Percentiles rank a stretch among this genome's conserved stretches.
Evolutionary conservation across 2,797 vertebrate species (phyloP).

Genomic region (Microcaecilia unicolor): DNA sequence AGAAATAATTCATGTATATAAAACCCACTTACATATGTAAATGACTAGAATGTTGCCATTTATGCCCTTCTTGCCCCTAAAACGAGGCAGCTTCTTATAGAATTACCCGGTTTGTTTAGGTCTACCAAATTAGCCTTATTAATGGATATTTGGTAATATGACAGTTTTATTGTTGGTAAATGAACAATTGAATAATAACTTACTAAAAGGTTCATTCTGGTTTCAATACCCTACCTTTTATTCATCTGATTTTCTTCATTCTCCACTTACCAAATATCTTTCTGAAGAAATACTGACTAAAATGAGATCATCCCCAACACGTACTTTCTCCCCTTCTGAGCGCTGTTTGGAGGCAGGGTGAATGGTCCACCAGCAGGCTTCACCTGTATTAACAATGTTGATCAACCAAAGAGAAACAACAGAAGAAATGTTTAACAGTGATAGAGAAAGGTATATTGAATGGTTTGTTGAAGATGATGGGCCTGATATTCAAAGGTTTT

Average conservation of each 20-base stretch:
- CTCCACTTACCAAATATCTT: constrained; percentile 80
- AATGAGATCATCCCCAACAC: constrained; percentile 92
- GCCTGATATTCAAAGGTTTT: too few relatives aligned
- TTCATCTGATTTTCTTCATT: background rate
- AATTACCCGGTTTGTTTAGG: too few relatives aligned
- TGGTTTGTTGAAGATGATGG: background rate
- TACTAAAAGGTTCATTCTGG: background rate
- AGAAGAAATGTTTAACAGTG: background rate
- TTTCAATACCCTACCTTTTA: background rate
- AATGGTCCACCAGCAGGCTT: constrained; percentile 96
- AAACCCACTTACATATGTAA: too few relatives aligned
- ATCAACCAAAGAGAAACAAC: background rate
- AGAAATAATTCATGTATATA: too few relatives aligned
- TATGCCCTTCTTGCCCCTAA: too few relatives aligned
- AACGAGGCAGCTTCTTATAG: too few relatives aligned
- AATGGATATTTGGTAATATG: too few relatives aligned
- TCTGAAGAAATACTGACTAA: constrained; percentile 92
- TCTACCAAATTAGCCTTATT: too few relatives aligned
- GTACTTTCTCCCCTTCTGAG: constrained; percentile 91
- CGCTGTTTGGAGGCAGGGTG: constrained; percentile 93
- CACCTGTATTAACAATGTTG: constrained; percentile 49
- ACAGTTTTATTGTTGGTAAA: too few relatives aligned
- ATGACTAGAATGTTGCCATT: background rate
- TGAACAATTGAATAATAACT: background rate
- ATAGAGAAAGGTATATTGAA: background rate